Conservation (phyloP, 2,888 invertebrate species). For the Melinopterus prodromus region DNA sequence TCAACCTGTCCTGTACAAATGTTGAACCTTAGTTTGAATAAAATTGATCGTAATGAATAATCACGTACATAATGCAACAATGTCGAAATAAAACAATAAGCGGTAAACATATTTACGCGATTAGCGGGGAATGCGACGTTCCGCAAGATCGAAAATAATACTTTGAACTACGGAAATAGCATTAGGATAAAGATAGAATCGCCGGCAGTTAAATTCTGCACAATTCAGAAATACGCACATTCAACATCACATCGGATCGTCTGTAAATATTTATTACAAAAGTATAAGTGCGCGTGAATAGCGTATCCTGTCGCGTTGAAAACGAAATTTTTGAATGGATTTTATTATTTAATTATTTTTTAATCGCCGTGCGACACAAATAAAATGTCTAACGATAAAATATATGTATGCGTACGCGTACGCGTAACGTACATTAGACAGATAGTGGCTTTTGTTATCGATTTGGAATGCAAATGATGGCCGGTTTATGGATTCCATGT, state of each 20-base stretch:
- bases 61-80: too few relatives aligned
- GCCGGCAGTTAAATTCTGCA: background rate
- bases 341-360: background rate
- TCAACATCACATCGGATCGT: background rate
- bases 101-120: background rate
- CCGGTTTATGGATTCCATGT: background rate
- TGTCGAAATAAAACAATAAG: too few relatives aligned
- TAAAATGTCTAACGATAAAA: background rate
- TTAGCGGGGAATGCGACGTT: background rate
- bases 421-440: background rate
- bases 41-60: too few relatives aligned
- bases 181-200: background rate
- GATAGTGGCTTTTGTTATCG: background rate
- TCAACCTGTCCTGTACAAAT: too few relatives aligned
- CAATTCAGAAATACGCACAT: background rate
- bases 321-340: background rate
- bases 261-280: background rate
- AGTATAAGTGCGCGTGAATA: background rate
- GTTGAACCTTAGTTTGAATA: too few relatives aligned
- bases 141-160: background rate
- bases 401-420: background rate
- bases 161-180: background rate
- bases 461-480: background rate
- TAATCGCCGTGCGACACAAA: background rate
- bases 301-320: background rate